phyloP scores from a whole-genome alignment of 1,140 invertebrate genomes.

The Neodiprion virginianus region DNA sequence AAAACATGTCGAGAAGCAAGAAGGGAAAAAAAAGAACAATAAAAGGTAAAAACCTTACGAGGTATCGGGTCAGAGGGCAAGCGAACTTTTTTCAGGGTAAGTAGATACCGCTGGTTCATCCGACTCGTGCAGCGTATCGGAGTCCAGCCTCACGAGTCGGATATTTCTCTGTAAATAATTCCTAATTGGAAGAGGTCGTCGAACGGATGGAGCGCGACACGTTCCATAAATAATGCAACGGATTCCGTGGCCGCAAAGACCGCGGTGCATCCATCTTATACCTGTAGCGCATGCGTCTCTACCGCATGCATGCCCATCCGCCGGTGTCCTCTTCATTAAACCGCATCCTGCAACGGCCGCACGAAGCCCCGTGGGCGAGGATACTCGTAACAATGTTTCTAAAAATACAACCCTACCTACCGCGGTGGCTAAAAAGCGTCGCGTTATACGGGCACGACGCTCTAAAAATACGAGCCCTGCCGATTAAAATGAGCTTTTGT shows the following conservation, averaged over 20 bases:
- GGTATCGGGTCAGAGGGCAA: neutral
- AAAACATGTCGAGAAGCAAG: neutral
- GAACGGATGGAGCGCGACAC: neutral
- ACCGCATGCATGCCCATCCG: neutral
- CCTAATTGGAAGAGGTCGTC: neutral
- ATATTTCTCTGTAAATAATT: neutral
- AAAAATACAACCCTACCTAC: too few relatives aligned
- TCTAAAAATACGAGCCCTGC: neutral
- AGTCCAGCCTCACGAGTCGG: neutral
- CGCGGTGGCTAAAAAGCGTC: too few relatives aligned
- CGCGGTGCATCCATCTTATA: neutral
- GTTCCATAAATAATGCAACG: slow-evolving; percentile 7
- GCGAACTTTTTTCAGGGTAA: neutral
- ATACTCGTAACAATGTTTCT: too few relatives aligned
- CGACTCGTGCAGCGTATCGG: neutral
- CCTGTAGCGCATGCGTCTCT: neutral
- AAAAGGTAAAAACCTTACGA: neutral
- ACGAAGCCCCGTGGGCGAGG: too few relatives aligned
- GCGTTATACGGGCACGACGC: neutral
- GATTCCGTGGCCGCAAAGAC: neutral
- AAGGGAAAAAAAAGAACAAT: neutral
- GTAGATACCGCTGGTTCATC: too few relatives aligned
- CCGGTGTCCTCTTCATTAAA: neutral
- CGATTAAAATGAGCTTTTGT: slow-evolving; percentile 5
- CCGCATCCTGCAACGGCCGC: too few relatives aligned